A percentile compares a stretch with the other conserved stretches of the same genome.
phyloP scores from a whole-genome alignment of 2,888 invertebrate species.

The Stictocephala bisonia region DNA sequence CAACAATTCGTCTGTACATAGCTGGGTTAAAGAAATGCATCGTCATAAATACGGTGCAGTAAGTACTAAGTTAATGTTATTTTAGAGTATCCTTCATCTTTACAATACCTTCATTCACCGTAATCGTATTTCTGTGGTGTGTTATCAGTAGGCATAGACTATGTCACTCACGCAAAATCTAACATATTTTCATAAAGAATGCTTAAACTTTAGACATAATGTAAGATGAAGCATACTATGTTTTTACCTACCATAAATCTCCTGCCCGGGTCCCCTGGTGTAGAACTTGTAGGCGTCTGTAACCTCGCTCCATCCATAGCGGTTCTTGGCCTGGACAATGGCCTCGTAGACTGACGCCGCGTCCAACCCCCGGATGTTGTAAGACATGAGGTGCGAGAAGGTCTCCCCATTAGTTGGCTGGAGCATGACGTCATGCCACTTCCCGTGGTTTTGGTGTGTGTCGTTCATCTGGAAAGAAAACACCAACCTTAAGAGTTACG shows the following conservation, averaged over 20 bases:
- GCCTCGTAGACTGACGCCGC: constrained; percentile 78
- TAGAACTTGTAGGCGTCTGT: constrained; percentile 81
- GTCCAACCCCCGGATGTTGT: constrained; percentile 73
- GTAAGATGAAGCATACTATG: too few relatives aligned
- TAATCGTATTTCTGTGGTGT: neutral
- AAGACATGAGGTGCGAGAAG: constrained; percentile 70
- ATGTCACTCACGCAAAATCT: too few relatives aligned
- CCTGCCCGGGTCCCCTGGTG: constrained; percentile 70
- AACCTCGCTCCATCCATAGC: constrained; percentile 80
- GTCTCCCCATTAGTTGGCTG: constrained; percentile 67
- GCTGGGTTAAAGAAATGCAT: too few relatives aligned
- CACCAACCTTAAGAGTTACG: too few relatives aligned
- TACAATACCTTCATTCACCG: too few relatives aligned
- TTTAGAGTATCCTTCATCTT: too few relatives aligned
- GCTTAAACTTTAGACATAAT: too few relatives aligned
- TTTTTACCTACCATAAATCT: constrained; percentile 54
- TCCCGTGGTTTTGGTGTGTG: constrained; percentile 76
- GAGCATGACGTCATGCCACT: constrained; percentile 76
- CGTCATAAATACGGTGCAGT: too few relatives aligned
- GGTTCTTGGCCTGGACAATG: constrained; percentile 79
- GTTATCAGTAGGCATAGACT: too few relatives aligned
- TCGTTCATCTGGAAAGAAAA: constrained; percentile 78
- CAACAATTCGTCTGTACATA: too few relatives aligned
- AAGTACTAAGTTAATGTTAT: too few relatives aligned
- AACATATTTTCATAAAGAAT: too few relatives aligned